Conservation (phyloP, 2,888 invertebrate species). For the Diabrotica balteata region DNA sequence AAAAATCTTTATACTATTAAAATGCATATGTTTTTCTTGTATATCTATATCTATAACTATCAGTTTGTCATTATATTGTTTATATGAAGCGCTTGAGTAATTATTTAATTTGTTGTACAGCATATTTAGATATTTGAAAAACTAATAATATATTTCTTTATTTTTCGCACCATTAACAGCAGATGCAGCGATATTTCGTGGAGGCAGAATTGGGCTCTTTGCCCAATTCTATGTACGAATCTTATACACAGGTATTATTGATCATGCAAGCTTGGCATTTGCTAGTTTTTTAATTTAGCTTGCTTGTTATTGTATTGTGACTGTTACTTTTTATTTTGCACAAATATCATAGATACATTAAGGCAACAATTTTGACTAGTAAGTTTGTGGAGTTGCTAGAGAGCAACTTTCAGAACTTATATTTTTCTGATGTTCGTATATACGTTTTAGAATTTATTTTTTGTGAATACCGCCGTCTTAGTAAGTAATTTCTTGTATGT, state of each 20-base stretch:
- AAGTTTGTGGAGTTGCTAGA: too few relatives aligned
- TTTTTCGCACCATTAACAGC: slow-evolving; percentile 60
- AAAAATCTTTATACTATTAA: too few relatives aligned
- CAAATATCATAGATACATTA: background rate
- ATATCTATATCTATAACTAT: too few relatives aligned
- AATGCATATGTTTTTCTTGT: too few relatives aligned
- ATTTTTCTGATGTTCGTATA: too few relatives aligned
- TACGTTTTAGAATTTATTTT: too few relatives aligned
- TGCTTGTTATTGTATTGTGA: slow-evolving; percentile 24
- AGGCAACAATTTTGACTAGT: too few relatives aligned
- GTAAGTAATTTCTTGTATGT: too few relatives aligned
- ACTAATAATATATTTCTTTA: slow-evolving; percentile 30
- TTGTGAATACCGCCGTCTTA: too few relatives aligned
- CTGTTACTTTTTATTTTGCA: slow-evolving; percentile 20
- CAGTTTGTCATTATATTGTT: slow-evolving; percentile 5
- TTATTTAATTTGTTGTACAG: slow-evolving; percentile 4
- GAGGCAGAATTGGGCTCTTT: slow-evolving; percentile 82
- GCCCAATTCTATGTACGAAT: slow-evolving; percentile 58
- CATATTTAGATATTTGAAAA: slow-evolving; percentile 3
- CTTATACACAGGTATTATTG: slow-evolving; percentile 57
- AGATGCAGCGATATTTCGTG: slow-evolving; percentile 83
- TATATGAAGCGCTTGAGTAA: slow-evolving; percentile 1
- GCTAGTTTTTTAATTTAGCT: slow-evolving; percentile 16
- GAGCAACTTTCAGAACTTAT: too few relatives aligned
- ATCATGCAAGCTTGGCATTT: slow-evolving; percentile 32